Conservation (phyloP, 2,888 invertebrate species). For the Platycnemis pennipes region DNA sequence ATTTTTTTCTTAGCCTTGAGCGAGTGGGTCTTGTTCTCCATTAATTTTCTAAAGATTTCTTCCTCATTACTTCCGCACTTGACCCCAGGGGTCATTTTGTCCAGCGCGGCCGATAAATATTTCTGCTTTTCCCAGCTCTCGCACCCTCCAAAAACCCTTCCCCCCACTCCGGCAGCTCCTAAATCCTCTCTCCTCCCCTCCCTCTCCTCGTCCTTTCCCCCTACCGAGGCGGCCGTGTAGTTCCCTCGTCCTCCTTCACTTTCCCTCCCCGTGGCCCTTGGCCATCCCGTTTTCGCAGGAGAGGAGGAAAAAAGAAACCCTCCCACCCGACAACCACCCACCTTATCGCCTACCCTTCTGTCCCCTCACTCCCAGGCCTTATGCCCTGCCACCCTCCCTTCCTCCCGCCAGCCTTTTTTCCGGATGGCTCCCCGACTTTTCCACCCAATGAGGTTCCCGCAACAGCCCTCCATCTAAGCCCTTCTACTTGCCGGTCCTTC, state of each 20-base stretch:
- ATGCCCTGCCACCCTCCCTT: background rate
- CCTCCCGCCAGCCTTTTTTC: background rate
- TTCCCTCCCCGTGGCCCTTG: background rate
- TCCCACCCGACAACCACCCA: background rate
- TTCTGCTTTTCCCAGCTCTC: background rate
- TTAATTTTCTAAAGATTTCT: slow-evolving; percentile 7
- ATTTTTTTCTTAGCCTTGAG: background rate
- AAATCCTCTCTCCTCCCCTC: background rate
- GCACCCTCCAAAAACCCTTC: background rate
- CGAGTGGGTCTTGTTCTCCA: background rate
- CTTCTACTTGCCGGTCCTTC: background rate
- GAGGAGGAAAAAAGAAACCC: background rate
- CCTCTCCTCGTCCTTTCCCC: background rate
- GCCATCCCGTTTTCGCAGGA: background rate
- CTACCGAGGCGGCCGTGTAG: background rate
- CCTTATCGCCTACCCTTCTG: background rate
- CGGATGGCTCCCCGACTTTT: slow-evolving; percentile 55
- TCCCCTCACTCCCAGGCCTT: background rate
- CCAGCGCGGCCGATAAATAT: background rate
- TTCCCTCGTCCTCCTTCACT: background rate
- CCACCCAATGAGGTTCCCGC: slow-evolving; percentile 56
- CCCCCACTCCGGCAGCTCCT: background rate
- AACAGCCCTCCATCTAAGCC: slow-evolving; percentile 52
- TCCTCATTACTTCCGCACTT: background rate
- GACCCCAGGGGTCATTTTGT: background rate